phyloP scores from a whole-genome alignment of 37 sponge, comb jelly and placozoan genomes.

The Haliclona indistincta region DNA sequence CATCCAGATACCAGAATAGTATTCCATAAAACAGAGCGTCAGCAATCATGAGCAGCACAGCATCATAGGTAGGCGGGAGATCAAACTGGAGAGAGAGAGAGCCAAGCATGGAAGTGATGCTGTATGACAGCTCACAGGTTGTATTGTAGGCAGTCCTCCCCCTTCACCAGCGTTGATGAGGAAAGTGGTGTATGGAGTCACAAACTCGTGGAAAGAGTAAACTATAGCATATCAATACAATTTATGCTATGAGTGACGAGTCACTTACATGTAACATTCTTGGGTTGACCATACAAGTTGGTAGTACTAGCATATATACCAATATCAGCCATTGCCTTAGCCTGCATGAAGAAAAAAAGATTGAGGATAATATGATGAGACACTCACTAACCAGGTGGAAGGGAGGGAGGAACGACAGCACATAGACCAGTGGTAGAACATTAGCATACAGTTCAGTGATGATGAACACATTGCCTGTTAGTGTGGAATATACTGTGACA shows the following conservation, averaged over 20 bases:
- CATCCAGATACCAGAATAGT: constrained; percentile 94
- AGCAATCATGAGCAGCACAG: constrained; percentile 63
- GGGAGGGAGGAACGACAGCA: constrained; percentile 75
- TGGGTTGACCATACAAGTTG: constrained; percentile 53
- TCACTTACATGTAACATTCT: constrained; percentile 50
- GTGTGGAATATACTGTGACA: too few species aligned
- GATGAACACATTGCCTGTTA: constrained; percentile 74
- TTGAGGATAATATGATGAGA: not conserved
- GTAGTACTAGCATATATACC: constrained; percentile 54
- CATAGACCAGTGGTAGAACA: constrained; percentile 36
- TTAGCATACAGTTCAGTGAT: constrained; percentile 56
- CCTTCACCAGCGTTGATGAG: constrained; percentile 15
- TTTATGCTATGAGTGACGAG: too few species aligned
- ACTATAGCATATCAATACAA: too few species aligned
- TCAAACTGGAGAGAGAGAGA: constrained; percentile 46
- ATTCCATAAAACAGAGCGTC: constrained; percentile 84
- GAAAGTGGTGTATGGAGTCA: not conserved
- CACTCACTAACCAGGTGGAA: constrained; percentile 76
- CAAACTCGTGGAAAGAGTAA: constrained; percentile 35
- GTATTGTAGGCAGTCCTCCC: too few species aligned
- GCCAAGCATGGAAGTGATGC: not conserved
- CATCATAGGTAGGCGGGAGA: constrained; percentile 65
- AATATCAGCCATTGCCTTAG: constrained; percentile 82
- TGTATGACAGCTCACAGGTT: too few species aligned
- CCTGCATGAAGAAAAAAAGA: constrained; percentile 25